These are phyloP conservation scores for Podarcis raffonei DNA, from an alignment of 2,113 vertebrate species.

Conservation along the genomic window DNA sequence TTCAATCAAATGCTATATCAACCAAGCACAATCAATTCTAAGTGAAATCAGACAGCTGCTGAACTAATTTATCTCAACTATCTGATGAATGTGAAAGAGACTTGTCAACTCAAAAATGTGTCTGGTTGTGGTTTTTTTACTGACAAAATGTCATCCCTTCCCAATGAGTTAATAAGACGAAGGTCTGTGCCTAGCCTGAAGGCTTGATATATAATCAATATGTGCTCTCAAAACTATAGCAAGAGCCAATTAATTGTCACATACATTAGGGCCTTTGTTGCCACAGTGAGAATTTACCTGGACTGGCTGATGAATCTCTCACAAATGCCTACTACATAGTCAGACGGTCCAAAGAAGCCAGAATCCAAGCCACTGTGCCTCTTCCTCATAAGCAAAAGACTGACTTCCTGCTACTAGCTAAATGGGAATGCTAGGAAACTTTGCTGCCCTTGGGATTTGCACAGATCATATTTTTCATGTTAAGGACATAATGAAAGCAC, in stretches of 20 bases:
- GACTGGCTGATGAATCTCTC: background rate
- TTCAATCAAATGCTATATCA: background rate
- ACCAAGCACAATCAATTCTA: background rate
- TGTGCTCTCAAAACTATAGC: background rate
- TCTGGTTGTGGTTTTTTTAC: background rate
- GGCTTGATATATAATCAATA: background rate
- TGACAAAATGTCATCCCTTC: background rate
- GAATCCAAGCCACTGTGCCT: background rate
- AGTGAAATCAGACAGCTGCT: background rate
- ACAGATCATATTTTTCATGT: background rate
- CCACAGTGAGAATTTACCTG: background rate
- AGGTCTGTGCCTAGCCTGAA: background rate
- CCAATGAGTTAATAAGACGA: background rate
- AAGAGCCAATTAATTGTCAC: background rate
- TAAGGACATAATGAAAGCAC: too few relatives aligned
- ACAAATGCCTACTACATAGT: too few relatives aligned
- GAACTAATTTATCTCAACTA: background rate
- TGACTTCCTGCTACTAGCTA: background rate
- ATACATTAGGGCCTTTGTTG: background rate
- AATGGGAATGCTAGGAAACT: background rate
- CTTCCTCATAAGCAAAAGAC: background rate
- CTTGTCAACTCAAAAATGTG: background rate
- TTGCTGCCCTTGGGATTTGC: too few relatives aligned
- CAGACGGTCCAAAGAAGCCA: background rate
- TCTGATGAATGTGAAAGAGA: background rate